Base-by-base conservation (phyloP, 2,113 vertebrate genomes). In the Hippocampus mohnikei region DNA sequence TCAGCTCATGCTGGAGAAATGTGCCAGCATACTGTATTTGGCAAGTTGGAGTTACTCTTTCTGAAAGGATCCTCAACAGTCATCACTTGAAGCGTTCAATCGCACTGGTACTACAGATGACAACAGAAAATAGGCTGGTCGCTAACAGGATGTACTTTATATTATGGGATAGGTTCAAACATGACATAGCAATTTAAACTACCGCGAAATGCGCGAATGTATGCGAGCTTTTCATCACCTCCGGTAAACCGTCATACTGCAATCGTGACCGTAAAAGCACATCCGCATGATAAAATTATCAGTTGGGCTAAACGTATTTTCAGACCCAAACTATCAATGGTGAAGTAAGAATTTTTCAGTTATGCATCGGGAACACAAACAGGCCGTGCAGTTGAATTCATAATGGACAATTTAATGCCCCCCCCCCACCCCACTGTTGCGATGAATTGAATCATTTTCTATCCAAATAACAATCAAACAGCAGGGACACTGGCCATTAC, bases 21-120 rank as follows among this genome's bases (percentile, higher is more conserved):
- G 48, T 81, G 74, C 50, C 68, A 46, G 58, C 65, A 69, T n/a
- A n/a, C n/a, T n/a, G n/a, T 73, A 84, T 77, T 71, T 72, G 1
- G 23, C 55, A 3, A 5, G 5, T 58, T 58, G 12, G 12, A 58
- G 3, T 58, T 27, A 16, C 23, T 27, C 27, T 27, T 27, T 58
- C 5, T 58, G 55, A 58, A 58, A 58, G 55, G 55, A 58, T 25
- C 1, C 40, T 20, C n/a, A 42, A 33, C 55, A 77, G 10, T 25
- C 1, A 5, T 18, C 18, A 66, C 70, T 48, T 52, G 1, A 46
- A 59, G 56, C 21, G 52, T 72, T 73, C 62, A 37, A 56, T 37
- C 23, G 73, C 7, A 21, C 40, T 52, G 12, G 20, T 44, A 13
- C 44, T 13, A 46, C 13, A 10, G 12, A 46, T 44, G 42, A 48